Percentiles rank a stretch among this genome's conserved stretches.
phyloP scores from a whole-genome alignment of 2,113 vertebrate species.

The Neogale vison region DNA sequence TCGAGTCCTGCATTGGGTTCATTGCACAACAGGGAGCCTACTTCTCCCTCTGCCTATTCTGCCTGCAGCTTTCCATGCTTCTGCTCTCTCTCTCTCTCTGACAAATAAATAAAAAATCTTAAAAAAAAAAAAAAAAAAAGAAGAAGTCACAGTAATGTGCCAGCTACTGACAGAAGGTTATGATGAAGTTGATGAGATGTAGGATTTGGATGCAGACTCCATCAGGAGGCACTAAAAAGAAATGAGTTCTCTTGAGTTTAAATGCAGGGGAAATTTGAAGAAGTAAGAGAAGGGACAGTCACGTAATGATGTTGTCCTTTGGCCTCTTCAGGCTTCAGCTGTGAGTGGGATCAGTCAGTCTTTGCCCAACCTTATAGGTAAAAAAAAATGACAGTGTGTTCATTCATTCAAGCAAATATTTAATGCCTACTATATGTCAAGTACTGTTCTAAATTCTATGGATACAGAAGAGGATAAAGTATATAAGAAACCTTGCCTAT shows the following conservation, averaged over 20 bases:
- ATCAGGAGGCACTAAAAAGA: neutral
- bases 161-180: neutral
- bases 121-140: too few relatives aligned
- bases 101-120: too few relatives aligned
- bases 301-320: neutral
- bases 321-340: neutral
- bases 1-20: too few relatives aligned
- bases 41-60: too few relatives aligned
- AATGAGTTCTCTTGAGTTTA: neutral
- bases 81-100: too few relatives aligned
- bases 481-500: neutral
- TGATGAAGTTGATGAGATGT: neutral
- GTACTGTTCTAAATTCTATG: neutral
- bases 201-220: neutral
- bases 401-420: neutral
- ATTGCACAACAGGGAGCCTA: too few relatives aligned
- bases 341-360: neutral
- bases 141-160: neutral
- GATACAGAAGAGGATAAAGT: neutral
- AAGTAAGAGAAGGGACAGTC: neutral
- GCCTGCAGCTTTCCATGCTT: too few relatives aligned
- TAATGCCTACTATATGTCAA: neutral
- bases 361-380: neutral
- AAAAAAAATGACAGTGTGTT: neutral
- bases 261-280: neutral